Evolutionary conservation across 1,140 invertebrate species (phyloP), one percentile per base, ranked within the genome.

Genomic region (Ips nitidus): DNA sequence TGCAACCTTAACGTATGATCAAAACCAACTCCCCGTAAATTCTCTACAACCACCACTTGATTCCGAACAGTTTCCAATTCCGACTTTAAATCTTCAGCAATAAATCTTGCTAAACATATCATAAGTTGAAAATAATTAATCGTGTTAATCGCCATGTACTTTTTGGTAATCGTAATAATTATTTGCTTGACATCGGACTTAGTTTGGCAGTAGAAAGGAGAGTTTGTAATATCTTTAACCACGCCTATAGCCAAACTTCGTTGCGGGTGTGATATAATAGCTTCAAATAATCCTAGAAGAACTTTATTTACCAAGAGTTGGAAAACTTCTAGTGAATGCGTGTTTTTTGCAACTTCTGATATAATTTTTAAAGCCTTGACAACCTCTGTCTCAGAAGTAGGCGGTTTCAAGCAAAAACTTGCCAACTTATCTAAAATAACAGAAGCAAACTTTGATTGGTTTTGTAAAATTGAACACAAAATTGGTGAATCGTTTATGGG

Each of bases 51-150:
- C 8, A 38, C 43, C 40, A 79, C 69, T 41, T 79, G 71, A 53
- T 71, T 56, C 55, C 73, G 75, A 52, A 80, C 73, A 47, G 66
- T 61, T 8, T 60, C 73, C 2, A 79, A 58, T 4, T 74, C 22
- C 43, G 56, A 58, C 43, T 59, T 69, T 3, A 79, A 52, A 64
- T 75, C 74, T 58, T 47, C 66, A 6, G 77, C 75, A 2, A 75
- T 70, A 61, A 78, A 71, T 64, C 75, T 78, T 6, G 73, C 69
- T 52, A 80, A 59, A 70, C 73, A 66, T 42, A 59, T 70, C 41
- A 75, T 52, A 38, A 79, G 72, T 52, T 80, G 77, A 58, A 79
- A 80, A 69, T 75, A 79, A 59, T 76, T 75, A 38, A 73, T 74
- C 0, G 75, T 74, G 71, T 75, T 77, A 66, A 79, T 75, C 1